Conservation (phyloP, 2,797 vertebrate species). For the Melanotaenia nigrans region DNA sequence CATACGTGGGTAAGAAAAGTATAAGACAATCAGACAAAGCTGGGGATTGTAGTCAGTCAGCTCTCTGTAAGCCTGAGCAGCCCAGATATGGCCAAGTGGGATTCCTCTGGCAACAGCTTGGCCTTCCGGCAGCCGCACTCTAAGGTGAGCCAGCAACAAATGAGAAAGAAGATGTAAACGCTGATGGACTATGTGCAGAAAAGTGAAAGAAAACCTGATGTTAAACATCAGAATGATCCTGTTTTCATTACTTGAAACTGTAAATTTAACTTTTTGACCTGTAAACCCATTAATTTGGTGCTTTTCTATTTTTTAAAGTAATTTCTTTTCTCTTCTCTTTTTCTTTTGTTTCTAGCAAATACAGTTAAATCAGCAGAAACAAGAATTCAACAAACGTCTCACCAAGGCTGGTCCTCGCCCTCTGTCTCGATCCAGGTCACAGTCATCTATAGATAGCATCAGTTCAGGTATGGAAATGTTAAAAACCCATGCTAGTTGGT, state of each 20-base stretch:
- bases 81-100: constrained; percentile 63
- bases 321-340: constrained; percentile 28
- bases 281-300: neutral
- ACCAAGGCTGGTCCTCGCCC: constrained; percentile 87
- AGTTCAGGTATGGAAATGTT: constrained; percentile 85
- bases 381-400: constrained; percentile 91
- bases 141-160: constrained; percentile 82
- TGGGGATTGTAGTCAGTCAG: constrained; percentile 17
- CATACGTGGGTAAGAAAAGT: constrained; percentile 1
- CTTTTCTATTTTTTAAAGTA: neutral
- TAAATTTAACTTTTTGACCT: constrained; percentile 1
- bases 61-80: constrained; percentile 22
- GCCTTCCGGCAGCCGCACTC: constrained; percentile 82
- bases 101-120: constrained; percentile 60
- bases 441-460: constrained; percentile 90
- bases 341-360: constrained; percentile 79
- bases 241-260: neutral
- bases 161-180: neutral
- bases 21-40: constrained; percentile 11
- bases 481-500: constrained; percentile 24
- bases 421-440: constrained; percentile 89
- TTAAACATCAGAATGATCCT: neutral
- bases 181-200: neutral
- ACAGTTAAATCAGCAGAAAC: constrained; percentile 89
- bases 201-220: neutral